A percentile compares a stretch with the other conserved stretches of the same genome.
Evolutionary conservation across 1,140 invertebrate species (phyloP).

Genomic region (Zaprionus taronus): DNA sequence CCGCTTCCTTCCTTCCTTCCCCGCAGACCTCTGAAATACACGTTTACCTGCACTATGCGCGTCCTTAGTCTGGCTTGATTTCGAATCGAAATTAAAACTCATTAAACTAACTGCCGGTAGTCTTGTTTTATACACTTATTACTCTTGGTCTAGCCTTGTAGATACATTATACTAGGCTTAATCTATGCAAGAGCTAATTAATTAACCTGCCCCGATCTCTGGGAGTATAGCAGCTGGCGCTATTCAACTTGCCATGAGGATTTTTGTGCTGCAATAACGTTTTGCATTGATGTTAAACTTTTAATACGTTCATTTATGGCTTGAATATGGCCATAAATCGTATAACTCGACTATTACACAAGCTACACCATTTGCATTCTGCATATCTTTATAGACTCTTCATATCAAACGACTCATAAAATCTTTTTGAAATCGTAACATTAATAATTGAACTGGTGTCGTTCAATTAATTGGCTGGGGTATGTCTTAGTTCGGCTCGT

Average conservation of each 20-base stretch:
- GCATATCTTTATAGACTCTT: background rate
- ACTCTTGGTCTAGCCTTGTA: conserved; percentile 1
- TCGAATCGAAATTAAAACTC: conserved; percentile 34
- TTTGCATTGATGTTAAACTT: background rate
- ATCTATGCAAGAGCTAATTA: background rate
- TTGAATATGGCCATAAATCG: background rate
- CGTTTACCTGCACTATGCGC: conserved; percentile 1
- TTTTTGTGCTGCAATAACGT: background rate
- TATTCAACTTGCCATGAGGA: background rate
- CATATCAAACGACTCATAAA: background rate
- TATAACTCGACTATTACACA: background rate
- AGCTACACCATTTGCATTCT: background rate
- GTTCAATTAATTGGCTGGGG: background rate
- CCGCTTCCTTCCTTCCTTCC: background rate
- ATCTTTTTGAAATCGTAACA: background rate
- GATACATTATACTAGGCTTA: conserved; percentile 4
- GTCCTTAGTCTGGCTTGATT: conserved; percentile 44
- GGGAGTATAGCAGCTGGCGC: background rate
- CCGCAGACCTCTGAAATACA: conserved; percentile 10
- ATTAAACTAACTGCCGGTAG: conserved; percentile 30
- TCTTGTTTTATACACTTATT: conserved; percentile 23
- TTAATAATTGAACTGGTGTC: background rate
- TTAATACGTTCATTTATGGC: background rate
- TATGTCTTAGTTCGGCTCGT: background rate
- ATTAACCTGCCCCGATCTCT: conserved; percentile 1